These are phyloP conservation scores for Olivierus martensii DNA, from an alignment of 1,140 invertebrate genomes.

Conservation along the genomic window DNA sequence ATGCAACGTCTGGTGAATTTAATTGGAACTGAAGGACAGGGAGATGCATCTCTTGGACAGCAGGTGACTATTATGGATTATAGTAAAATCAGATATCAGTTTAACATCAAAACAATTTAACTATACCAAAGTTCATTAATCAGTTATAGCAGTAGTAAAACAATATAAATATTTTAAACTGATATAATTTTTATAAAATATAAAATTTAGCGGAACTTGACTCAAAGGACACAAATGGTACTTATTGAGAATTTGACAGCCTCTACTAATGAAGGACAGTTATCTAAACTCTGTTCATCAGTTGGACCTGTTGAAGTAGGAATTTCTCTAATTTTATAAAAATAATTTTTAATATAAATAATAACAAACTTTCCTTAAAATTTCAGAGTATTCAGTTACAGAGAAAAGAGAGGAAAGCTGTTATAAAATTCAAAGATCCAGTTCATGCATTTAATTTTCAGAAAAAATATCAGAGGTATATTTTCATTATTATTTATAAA, in stretches of 20 bases:
- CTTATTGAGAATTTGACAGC: conserved; percentile 12
- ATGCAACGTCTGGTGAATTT: too few species aligned
- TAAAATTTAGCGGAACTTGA: too few species aligned
- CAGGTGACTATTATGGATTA: too few species aligned
- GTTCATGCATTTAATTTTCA: conserved; percentile 10
- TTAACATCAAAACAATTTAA: too few species aligned
- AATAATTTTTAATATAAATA: background rate
- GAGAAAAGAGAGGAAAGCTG: conserved; percentile 10
- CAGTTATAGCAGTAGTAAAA: too few species aligned
- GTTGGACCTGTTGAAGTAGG: conserved; percentile 10
- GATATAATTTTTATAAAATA: too few species aligned
- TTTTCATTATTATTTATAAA: background rate
- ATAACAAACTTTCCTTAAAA: background rate
- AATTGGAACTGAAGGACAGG: too few species aligned
- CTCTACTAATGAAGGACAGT: conserved; percentile 6
- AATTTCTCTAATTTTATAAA: too few species aligned
- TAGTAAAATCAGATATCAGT: too few species aligned
- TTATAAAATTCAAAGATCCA: conserved; percentile 11
- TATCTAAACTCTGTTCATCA: conserved; percentile 5
- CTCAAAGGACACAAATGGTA: background rate
- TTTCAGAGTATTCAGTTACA: conserved; percentile 6
- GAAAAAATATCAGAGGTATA: conserved; percentile 12
- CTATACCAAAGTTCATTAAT: too few species aligned
- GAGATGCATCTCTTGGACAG: too few species aligned
- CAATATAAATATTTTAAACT: too few species aligned